A percentile compares a stretch with the other conserved stretches of the same genome.
Conservation (phyloP, 2,888 invertebrate species). For the Andrena hattorfiana region DNA sequence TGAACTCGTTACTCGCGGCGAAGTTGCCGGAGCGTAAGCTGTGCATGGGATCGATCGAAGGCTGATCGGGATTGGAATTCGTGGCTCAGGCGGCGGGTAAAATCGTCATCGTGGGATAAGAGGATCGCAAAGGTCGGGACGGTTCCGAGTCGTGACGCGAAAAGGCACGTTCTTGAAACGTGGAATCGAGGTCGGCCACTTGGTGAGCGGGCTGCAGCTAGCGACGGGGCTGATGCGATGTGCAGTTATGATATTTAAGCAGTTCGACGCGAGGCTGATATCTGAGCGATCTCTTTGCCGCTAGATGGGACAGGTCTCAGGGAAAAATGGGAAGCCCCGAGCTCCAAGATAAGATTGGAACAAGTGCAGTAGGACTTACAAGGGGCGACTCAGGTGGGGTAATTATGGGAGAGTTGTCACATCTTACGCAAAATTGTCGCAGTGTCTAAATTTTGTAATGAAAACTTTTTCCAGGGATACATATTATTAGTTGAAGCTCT, state of each 20-base stretch:
- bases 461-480: no score
- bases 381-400: no score
- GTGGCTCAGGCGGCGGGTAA: constrained; percentile 7
- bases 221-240: background rate
- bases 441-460: no score
- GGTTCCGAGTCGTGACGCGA: constrained; percentile 61
- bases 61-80: constrained; percentile 38
- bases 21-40: background rate
- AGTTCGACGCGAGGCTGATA: background rate
- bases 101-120: constrained; percentile 41
- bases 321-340: no score
- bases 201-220: constrained; percentile 57
- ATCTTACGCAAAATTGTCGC: no score
- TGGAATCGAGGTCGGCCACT: constrained; percentile 65
- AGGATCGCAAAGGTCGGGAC: constrained; percentile 62
- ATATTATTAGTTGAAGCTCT: no score
- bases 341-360: no score
- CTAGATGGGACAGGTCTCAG: no score
- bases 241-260: background rate
- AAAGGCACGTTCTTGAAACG: constrained; percentile 64
- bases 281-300: background rate
- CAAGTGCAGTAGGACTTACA: no score
- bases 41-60: constrained; percentile 1
- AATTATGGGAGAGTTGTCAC: no score
- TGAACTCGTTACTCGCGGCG: background rate